Evolutionary conservation across 2,797 vertebrate species (phyloP), one percentile per base, ranked within the genome.

Genomic region (Coilia nasus): DNA sequence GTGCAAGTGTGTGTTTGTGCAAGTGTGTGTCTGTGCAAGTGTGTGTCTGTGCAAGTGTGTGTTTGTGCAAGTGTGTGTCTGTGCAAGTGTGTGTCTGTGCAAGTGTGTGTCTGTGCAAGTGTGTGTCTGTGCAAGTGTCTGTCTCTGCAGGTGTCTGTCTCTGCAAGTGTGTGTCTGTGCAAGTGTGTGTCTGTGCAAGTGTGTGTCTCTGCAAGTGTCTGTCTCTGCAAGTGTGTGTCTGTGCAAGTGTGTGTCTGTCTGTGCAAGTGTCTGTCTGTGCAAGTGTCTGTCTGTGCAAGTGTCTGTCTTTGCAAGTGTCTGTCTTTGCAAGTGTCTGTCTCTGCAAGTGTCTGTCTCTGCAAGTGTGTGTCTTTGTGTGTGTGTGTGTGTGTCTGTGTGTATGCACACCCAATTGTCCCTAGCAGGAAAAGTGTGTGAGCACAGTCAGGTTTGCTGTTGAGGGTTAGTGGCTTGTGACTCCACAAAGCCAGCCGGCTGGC

Each of bases 381-480:
- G 35, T 41, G 35, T 41, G 2, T 41, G 35, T 41, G 35, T n/a
- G n/a, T n/a, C n/a, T n/a, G n/a, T n/a, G n/a, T n/a, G 35, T 5
- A 2, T 47, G 50, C 23, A 81, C 81, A 35, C 54, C 82, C 10
- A 67, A 60, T 67, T 21, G 1, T 71, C 44, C 57, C 44, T 21
- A 7, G 28, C 81, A 46, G 28, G 71, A 57, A 78, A 41, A 41
- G 81, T 84, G 71, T 83, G 84, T 85, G 82, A 87, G 84, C 59
- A 81, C 64, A 71, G 62, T 83, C 88, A 88, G 47, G 67, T 64
- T 64, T 81, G 3, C 14, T 83, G 85, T 90, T 89, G 89, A 88
- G 86, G 84, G 87, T 89, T 88, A 88, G 67, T 62, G 86, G 75
- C 50, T 87, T 35, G 75, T 90, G 83, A 92, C 88, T 87, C 84